Evolutionary conservation across 2,888 invertebrate genomes (phyloP).

Genomic region (Bellardia pandia): DNA sequence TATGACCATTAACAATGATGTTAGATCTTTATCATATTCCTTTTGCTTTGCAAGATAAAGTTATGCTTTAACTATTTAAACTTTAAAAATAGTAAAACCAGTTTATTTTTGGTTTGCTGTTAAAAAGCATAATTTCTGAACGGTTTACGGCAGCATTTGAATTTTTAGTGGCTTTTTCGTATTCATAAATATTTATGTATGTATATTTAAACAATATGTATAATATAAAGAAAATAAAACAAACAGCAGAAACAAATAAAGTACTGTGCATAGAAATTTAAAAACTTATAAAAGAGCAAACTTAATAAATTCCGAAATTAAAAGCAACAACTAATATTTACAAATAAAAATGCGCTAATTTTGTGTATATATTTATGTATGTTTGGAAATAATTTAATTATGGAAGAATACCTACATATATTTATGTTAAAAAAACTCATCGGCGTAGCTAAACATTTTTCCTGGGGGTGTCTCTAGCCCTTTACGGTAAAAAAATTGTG

Average conservation of each 20-base stretch:
- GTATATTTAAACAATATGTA: conserved; percentile 23
- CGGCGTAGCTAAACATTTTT: too few species aligned
- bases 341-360: conserved; percentile 37
- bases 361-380: conserved; percentile 44
- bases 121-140: conserved; percentile 59
- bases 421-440: conserved; percentile 6
- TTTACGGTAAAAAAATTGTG: too few species aligned
- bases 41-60: neutral
- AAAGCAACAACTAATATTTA: conserved; percentile 34
- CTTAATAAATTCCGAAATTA: conserved; percentile 39
- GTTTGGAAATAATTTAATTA: conserved; percentile 58
- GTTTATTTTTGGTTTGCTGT: conserved; percentile 28
- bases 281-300: conserved; percentile 22
- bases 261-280: too few species aligned
- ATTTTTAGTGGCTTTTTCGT: neutral
- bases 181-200: conserved; percentile 50
- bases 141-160: conserved; percentile 28
- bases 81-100: neutral
- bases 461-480: too few species aligned
- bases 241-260: conserved; percentile 22
- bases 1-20: neutral
- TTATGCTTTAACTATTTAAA: neutral
- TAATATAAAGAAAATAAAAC: conserved; percentile 6
- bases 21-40: conserved; percentile 19
- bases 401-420: conserved; percentile 23